Percentiles rank a stretch among this genome's conserved stretches.
phyloP scores from a whole-genome alignment of 2,797 vertebrate species.

The Hozukius guyotensis region DNA sequence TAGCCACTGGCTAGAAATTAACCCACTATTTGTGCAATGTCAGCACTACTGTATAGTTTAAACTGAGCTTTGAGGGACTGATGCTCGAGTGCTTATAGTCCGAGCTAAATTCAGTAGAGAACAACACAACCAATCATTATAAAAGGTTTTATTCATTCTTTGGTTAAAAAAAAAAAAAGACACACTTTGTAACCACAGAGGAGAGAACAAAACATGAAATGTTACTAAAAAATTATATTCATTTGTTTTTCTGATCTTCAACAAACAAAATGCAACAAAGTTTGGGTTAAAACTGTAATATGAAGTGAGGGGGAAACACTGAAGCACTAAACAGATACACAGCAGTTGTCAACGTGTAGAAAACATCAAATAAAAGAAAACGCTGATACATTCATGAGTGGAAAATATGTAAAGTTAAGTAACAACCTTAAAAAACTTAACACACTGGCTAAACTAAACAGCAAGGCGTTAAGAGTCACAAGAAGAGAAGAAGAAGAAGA shows the following conservation, averaged over 20 bases:
- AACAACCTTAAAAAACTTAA: slow-evolving; percentile 9
- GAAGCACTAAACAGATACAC: background rate
- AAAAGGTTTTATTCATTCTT: slow-evolving; percentile 54
- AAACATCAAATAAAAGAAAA: slow-evolving; percentile 13
- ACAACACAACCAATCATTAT: slow-evolving; percentile 20
- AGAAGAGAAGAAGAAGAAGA: background rate
- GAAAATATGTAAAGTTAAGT: background rate
- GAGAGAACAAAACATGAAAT: slow-evolving; percentile 7
- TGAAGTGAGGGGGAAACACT: background rate
- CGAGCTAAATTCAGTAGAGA: background rate
- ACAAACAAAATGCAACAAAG: slow-evolving; percentile 24
- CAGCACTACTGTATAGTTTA: slow-evolving; percentile 3
- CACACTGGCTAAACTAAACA: background rate
- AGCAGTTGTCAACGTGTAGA: slow-evolving; percentile 3
- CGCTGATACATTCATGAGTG: slow-evolving; percentile 37
- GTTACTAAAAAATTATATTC: slow-evolving; percentile 13
- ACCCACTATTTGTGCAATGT: background rate
- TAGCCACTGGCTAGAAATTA: background rate
- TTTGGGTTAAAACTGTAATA: slow-evolving; percentile 22
- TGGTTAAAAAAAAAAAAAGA: slow-evolving; percentile 24
- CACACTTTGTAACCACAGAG: slow-evolving; percentile 10
- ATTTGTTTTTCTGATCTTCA: slow-evolving; percentile 24
- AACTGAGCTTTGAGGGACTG: background rate
- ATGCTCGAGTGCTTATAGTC: background rate
- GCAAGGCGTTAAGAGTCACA: background rate